Evolutionary conservation across 1,140 invertebrate genomes (phyloP).

Genomic region (Ladona fulva): DNA sequence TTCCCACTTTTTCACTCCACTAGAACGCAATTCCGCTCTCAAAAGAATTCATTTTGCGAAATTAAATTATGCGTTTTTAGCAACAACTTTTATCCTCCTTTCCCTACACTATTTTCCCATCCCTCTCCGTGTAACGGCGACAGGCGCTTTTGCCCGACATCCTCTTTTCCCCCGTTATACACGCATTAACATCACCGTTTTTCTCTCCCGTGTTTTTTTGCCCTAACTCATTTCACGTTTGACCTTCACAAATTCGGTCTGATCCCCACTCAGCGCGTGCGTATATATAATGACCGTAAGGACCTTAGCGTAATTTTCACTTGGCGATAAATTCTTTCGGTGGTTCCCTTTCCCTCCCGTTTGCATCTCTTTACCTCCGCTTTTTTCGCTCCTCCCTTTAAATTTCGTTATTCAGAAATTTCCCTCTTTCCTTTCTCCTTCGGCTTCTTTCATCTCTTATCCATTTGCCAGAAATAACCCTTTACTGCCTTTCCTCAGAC

Average conservation of each 20-base stretch:
- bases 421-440: no score
- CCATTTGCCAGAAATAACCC: no score
- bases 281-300: neutral
- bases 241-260: neutral
- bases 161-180: neutral
- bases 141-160: neutral
- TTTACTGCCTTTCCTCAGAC: no score
- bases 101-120: neutral
- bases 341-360: neutral
- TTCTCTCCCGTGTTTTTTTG: neutral
- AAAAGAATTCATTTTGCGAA: neutral
- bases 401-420: no score
- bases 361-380: no score
- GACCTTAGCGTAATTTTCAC: neutral
- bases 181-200: neutral
- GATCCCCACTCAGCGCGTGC: neutral
- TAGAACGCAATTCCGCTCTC: neutral
- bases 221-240: neutral
- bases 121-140: no score
- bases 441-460: no score
- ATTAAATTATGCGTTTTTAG: neutral
- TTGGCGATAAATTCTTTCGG: neutral
- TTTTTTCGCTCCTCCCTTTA: no score
- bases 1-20: neutral
- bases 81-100: neutral